Evolutionary conservation across 2,797 vertebrate species (phyloP).

Genomic region (Tapera naevia): DNA sequence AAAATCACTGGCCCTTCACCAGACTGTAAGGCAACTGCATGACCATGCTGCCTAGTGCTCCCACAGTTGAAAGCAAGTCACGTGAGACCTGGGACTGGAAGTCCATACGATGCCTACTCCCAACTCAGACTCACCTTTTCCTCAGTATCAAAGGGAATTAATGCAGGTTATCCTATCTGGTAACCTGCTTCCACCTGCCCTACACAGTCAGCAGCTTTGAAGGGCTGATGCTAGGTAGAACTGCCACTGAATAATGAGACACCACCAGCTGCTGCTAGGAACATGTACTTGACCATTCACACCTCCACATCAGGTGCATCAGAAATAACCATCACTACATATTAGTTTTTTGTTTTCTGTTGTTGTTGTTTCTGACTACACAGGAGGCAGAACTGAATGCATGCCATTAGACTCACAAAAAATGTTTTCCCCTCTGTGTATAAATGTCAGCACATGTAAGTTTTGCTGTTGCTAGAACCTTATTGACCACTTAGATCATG

Average conservation of each 20-base stretch:
- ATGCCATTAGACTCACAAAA: not conserved
- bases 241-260: not conserved
- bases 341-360: not conserved
- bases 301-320: not conserved
- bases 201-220: not conserved
- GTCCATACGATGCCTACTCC: not conserved
- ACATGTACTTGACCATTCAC: not conserved
- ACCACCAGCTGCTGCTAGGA: not conserved
- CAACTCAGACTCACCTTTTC: not conserved
- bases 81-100: not conserved
- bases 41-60: not conserved
- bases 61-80: not conserved
- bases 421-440: not conserved
- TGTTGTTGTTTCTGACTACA: not conserved
- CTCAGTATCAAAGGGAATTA: not conserved
- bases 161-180: not conserved
- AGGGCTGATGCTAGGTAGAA: not conserved
- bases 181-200: not conserved
- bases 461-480: not conserved
- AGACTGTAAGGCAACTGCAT: not conserved
- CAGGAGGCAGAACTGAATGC: not conserved
- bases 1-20: not conserved
- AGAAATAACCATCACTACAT: not conserved
- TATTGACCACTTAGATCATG: not conserved
- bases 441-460: not conserved